Base-by-base conservation (phyloP, 92 coral and sea anemone species). In the Palythoa caribaeorum region DNA sequence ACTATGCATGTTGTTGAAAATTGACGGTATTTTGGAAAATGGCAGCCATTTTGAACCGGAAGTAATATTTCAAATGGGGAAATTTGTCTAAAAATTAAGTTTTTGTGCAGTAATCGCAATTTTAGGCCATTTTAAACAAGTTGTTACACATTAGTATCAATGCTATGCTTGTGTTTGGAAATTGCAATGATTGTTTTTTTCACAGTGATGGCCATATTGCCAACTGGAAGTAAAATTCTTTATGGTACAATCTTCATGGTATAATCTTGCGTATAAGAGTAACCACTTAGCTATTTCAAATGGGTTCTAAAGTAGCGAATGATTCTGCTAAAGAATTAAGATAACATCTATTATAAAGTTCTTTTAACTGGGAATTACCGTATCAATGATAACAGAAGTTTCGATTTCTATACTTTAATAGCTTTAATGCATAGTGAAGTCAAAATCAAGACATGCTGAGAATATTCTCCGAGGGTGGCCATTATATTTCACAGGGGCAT, bases 1-100 rank as follows among this genome's bases (percentile, higher is more conserved):
- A 68, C 40, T 68, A 28, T 68, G 73, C 44, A 68, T 68, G 73
- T 68, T 44, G 73, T 68, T 68, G 73, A 68, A 44, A 68, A 68
- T 68, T 68, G 73, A 68, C 39, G 73, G 73, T 44, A 68, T 68
- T 68, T 21, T 68, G 38, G 16, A 68, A 68, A 63, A 63, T 63
- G 62, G 62, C 62, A 10, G 62, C 12, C 62, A 55, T 55, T 55
- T 55, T 55, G 17, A 68, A 68, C 73, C 73, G 39, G 73, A 68
- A 68, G 73, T 68, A 28, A 36, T 21, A 21, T 68, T 68, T 28
- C 68, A 60, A 60, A 60, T 60, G 68, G 69, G 28, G 69, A 62
- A n/a, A 62, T 62, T 62, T n/a, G 69, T 62, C 8, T 62, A 62
- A 62, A 62, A 62, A 62, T 62, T 62, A 62, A 62, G 36, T 62